Evolutionary conservation across 1,140 invertebrate genomes (phyloP).

Genomic region (Atopsyche davidsoni): DNA sequence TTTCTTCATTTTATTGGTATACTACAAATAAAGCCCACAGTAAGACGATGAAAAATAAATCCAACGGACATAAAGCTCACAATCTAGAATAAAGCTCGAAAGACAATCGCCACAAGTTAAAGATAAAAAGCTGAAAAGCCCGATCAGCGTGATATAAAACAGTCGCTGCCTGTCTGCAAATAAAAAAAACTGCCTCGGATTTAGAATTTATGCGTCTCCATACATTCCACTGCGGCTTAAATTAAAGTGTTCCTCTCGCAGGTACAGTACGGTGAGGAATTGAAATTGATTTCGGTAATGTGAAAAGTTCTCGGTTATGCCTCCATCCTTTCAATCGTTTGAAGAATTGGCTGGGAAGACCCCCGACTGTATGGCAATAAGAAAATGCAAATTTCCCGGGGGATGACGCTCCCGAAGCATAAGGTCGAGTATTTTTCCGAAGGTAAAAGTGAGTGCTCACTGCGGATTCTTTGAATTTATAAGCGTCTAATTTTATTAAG

Average conservation of each 20-base stretch:
- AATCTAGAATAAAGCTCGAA: no score
- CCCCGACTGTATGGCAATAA: conserved; percentile 18
- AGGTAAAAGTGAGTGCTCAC: no score
- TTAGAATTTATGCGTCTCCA: background rate
- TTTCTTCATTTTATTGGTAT: no score
- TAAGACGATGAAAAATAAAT: no score
- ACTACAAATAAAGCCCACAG: no score
- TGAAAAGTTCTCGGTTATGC: conserved; percentile 20
- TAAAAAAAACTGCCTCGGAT: background rate
- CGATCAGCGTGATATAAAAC: no score
- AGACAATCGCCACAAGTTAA: no score
- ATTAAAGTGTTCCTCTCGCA: conserved; percentile 18
- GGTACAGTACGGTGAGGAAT: conserved; percentile 14
- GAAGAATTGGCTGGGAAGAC: conserved; percentile 16
- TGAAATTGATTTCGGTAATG: conserved; percentile 29
- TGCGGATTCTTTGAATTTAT: no score
- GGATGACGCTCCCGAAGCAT: conserved; percentile 15
- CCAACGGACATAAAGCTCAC: no score
- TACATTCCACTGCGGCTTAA: conserved; percentile 18
- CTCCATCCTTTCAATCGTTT: conserved; percentile 10
- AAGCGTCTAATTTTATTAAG: no score
- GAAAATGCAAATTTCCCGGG: conserved; percentile 30
- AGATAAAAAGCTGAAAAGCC: no score
- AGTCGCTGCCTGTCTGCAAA: no score
- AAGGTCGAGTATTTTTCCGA: conserved; percentile 21